Conservation (phyloP, 1,140 invertebrate species). For the Octopus sinensis region DNA sequence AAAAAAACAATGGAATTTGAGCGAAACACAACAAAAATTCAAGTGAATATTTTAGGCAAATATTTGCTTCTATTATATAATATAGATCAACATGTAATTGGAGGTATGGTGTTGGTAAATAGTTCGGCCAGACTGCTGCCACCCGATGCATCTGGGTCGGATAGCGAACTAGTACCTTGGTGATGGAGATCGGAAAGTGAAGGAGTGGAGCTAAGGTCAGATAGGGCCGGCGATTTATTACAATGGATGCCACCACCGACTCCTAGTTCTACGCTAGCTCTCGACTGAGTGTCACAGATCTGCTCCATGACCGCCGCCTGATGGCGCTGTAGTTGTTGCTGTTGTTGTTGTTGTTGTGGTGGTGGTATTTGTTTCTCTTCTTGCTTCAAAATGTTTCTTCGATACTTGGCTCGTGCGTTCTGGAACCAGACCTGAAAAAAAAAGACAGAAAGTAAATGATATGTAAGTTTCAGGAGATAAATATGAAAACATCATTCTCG, state of each 20-base stretch:
- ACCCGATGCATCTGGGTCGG: constrained; percentile 22
- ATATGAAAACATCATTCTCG: neutral
- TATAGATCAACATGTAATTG: constrained; percentile 24
- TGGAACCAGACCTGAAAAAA: constrained; percentile 93
- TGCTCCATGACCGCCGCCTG: constrained; percentile 21
- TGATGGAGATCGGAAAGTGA: constrained; percentile 30
- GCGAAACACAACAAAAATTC: too few relatives aligned
- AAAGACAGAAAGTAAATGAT: constrained; percentile 11
- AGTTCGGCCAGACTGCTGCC: constrained; percentile 26
- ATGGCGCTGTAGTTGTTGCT: constrained; percentile 22
- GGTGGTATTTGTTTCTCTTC: constrained; percentile 57
- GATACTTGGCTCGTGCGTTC: constrained; percentile 93
- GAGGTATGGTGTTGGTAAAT: constrained; percentile 28
- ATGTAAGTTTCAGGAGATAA: neutral
- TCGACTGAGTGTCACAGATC: constrained; percentile 19
- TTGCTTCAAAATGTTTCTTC: constrained; percentile 83
- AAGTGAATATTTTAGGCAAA: too few relatives aligned
- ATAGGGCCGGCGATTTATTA: constrained; percentile 29
- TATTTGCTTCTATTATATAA: too few relatives aligned
- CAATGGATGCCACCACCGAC: neutral
- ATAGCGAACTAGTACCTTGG: constrained; percentile 10
- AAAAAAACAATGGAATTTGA: too few relatives aligned
- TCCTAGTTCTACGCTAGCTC: constrained; percentile 22
- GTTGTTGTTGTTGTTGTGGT: constrained; percentile 54
- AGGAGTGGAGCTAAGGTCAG: constrained; percentile 30